These are phyloP conservation scores for Orientallactaga sibirica DNA, from an alignment of 2,797 vertebrate genomes.

Conservation along the genomic window DNA sequence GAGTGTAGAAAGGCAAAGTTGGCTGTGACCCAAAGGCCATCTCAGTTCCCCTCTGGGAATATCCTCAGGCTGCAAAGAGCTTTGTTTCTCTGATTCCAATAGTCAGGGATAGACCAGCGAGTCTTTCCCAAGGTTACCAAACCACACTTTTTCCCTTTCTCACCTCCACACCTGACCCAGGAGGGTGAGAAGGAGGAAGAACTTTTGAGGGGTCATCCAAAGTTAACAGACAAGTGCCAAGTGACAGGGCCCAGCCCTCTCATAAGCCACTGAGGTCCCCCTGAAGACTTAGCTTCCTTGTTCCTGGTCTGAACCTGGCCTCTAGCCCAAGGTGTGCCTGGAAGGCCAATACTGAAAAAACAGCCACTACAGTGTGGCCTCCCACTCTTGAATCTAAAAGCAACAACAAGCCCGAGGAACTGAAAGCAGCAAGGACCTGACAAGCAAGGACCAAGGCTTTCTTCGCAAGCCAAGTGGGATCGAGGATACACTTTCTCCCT, in stretches of 20 bases:
- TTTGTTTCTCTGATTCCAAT: slow-evolving; percentile 6
- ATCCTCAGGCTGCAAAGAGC: not conserved
- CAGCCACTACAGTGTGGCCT: not conserved
- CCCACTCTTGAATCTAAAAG: not conserved
- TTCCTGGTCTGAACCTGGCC: slow-evolving; percentile 77
- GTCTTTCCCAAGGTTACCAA: slow-evolving; percentile 34
- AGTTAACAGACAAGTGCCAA: slow-evolving; percentile 68
- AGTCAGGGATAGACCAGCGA: not conserved
- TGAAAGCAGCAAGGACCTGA: not conserved
- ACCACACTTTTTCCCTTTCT: not conserved
- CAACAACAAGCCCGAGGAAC: not conserved
- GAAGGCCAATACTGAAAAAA: not conserved
- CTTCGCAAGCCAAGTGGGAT: not conserved
- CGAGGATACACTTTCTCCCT: not conserved
- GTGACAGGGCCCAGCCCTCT: slow-evolving; percentile 64
- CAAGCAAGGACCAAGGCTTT: not conserved
- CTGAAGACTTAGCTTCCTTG: slow-evolving; percentile 74
- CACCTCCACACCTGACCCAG: not conserved
- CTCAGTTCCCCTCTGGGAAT: not conserved
- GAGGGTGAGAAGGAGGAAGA: slow-evolving; percentile 69
- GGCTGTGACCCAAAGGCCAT: not conserved
- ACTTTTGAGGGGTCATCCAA: slow-evolving; percentile 70
- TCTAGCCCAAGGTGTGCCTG: slow-evolving; percentile 15
- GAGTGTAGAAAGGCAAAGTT: not conserved
- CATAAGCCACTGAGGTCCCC: slow-evolving; percentile 31